These are phyloP conservation scores for Strigamia maritima DNA, from an alignment of 2,888 invertebrate species.

Conservation along the genomic window DNA sequence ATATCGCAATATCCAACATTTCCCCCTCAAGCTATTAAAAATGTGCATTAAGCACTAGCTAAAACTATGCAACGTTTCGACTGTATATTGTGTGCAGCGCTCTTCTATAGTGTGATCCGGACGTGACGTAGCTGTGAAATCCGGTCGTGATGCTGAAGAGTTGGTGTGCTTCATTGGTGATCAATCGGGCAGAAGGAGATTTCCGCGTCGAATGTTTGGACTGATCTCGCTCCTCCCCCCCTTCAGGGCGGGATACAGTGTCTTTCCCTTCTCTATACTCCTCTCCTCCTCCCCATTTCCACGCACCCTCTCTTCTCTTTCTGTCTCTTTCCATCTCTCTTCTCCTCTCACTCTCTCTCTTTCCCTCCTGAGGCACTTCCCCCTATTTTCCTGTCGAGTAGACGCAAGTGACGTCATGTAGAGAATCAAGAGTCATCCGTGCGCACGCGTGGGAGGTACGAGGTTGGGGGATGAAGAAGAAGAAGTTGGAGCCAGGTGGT, in stretches of 20 bases:
- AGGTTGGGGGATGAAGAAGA: background rate
- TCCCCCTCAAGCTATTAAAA: background rate
- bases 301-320: background rate
- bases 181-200: background rate
- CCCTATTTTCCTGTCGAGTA: background rate
- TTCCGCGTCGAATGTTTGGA: background rate
- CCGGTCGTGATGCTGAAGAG: background rate
- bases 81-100: background rate
- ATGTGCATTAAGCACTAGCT: background rate
- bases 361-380: background rate
- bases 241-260: background rate
- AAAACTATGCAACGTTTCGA: background rate
- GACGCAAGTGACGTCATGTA: background rate
- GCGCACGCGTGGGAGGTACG: background rate
- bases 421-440: background rate
- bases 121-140: background rate
- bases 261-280: background rate
- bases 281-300: background rate
- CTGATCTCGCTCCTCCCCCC: background rate
- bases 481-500: background rate
- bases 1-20: background rate
- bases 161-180: background rate
- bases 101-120: background rate
- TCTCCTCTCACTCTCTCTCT: background rate
- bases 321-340: background rate